Percentiles rank a stretch among this genome's conserved stretches.
These are phyloP conservation scores for Ostrea edulis DNA, from an alignment of 1,140 invertebrate genomes.

Conservation along the genomic window DNA sequence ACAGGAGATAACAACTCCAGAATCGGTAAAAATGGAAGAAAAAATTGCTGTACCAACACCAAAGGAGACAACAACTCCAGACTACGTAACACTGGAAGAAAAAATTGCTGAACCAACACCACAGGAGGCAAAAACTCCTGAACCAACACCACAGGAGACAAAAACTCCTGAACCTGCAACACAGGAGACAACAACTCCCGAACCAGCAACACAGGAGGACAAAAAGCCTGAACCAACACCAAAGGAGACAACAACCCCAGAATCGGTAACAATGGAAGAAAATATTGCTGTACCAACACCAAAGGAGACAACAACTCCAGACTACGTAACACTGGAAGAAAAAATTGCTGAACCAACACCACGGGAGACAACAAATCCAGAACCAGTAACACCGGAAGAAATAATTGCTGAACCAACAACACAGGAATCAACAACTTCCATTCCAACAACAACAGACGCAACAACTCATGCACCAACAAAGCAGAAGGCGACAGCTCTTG, in stretches of 20 bases:
- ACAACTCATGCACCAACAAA: no score
- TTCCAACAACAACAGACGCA: no score
- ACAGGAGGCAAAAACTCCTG: neutral
- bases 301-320: no score
- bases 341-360: neutral
- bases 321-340: neutral
- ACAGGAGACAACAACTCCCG: neutral
- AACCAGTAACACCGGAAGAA: neutral
- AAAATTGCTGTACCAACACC: neutral
- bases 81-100: neutral
- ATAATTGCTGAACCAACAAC: no score
- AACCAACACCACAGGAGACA: neutral
- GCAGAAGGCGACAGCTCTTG: neutral
- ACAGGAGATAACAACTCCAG: neutral
- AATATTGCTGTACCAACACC: no score
- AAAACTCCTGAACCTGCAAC: neutral
- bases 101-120: neutral
- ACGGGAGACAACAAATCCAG: neutral
- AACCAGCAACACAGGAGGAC: neutral
- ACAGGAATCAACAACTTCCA: no score
- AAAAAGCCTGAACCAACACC: neutral
- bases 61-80: neutral
- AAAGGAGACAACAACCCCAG: neutral
- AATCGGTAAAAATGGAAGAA: neutral
- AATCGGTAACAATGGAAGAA: neutral